Percentiles rank a stretch among this genome's conserved stretches.
Evolutionary conservation across 2,113 vertebrate genomes (phyloP).

Genomic region (Varanus salvator): DNA sequence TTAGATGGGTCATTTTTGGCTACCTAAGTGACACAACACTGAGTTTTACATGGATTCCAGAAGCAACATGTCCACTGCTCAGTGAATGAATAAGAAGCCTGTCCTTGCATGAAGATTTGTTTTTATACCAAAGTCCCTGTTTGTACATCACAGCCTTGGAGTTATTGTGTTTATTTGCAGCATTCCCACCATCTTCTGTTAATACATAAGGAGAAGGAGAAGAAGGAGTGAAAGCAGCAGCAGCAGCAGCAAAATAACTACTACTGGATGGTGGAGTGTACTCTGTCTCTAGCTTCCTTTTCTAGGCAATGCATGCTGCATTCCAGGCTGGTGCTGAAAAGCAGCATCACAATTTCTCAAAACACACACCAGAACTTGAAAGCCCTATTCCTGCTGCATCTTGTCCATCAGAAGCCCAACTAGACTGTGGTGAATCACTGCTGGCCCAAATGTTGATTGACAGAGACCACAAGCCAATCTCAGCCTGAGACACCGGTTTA

Average conservation of each 20-base stretch:
- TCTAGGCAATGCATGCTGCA: conserved; percentile 1
- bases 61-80: neutral
- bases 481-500: neutral
- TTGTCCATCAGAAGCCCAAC: fast-evolving
- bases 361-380: neutral
- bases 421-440: neutral
- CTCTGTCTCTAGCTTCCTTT: neutral
- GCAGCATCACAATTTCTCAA: neutral
- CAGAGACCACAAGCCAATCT: neutral
- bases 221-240: too few relatives aligned
- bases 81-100: neutral
- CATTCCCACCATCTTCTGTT: neutral
- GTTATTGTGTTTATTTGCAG: too few relatives aligned
- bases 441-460: fast-evolving
- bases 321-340: neutral
- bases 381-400: fast-evolving
- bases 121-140: neutral
- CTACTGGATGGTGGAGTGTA: neutral
- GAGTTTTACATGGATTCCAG: neutral
- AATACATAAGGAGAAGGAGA: neutral
- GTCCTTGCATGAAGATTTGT: neutral
- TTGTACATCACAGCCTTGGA: neutral
- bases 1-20: too few relatives aligned
- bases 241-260: neutral
- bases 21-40: too few relatives aligned